These are phyloP conservation scores for Podarcis muralis DNA, from an alignment of 2,113 vertebrate species.

Conservation along the genomic window DNA sequence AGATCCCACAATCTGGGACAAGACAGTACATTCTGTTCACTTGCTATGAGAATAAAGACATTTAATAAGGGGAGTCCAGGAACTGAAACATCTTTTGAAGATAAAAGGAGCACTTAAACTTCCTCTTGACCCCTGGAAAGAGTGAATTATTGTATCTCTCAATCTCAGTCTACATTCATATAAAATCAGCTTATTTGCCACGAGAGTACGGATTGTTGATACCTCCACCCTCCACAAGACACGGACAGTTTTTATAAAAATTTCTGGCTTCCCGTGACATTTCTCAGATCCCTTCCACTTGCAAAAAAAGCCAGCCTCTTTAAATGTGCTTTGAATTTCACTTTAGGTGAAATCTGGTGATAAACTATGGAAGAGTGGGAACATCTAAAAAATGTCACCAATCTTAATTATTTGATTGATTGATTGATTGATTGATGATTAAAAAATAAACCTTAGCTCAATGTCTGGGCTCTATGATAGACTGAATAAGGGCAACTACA, in stretches of 20 bases:
- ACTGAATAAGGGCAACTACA: too few relatives aligned
- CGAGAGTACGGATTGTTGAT: neutral
- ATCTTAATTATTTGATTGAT: too few relatives aligned
- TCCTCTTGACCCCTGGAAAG: neutral
- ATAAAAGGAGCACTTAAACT: conserved; percentile 23
- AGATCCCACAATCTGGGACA: conserved; percentile 60
- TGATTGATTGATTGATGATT: neutral
- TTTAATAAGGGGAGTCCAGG: conserved; percentile 30
- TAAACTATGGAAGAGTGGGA: neutral
- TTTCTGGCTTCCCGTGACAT: neutral
- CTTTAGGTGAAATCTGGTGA: neutral
- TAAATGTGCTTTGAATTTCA: neutral
- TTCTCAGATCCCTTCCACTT: neutral
- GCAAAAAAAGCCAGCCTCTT: neutral
- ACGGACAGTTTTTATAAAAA: neutral
- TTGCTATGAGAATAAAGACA: conserved; percentile 43
- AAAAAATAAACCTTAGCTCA: too few relatives aligned
- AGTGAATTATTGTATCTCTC: conserved; percentile 19
- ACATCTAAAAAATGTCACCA: neutral
- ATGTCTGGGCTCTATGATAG: too few relatives aligned
- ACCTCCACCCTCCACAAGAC: neutral
- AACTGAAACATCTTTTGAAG: conserved; percentile 38
- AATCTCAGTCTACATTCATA: neutral
- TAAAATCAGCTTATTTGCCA: neutral
- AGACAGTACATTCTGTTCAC: conserved; percentile 56